Evolutionary conservation across 2,888 invertebrate genomes (phyloP), one percentile per base, ranked within the genome.

Genomic region (Colostygia pectinataria): DNA sequence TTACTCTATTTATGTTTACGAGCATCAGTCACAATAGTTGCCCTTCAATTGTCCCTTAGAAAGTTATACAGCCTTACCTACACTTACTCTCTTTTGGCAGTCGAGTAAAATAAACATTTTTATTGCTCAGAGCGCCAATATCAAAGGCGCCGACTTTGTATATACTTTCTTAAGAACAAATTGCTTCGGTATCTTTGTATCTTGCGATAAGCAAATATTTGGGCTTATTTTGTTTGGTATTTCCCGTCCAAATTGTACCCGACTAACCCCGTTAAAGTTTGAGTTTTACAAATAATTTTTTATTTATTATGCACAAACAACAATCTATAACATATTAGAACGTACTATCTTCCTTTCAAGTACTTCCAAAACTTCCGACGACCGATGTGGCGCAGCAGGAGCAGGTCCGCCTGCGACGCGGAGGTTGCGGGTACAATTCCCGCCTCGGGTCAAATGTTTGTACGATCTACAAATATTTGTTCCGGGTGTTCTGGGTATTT

Each of bases 1-100:
- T 40, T 31, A 23, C 23, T 39, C n/a, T 24, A 40, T 14, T 40
- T 40, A 14, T 40, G 27, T 31, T 27, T 23, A 28, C 8, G 6
- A 18, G 15, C 4, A 31, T 20, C 14, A 4, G 4, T 18, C 6
- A 43, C 51, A 57, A 57, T 49, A 52, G 41, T 48, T 45, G 36
- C 40, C 34, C 12, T 57, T 41, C 56, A 52, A 56, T 25, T 42
- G 44, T 63, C 55, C 49, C 47, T 59, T 72, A 68, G 75, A 78
- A 77, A 74, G 71, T 68, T 71, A 66, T 70, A 75, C 53, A 50
- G 53, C n/a, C n/a, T n/a, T n/a, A n/a, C n/a, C 39, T 28, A 18
- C 15, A 53, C 49, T 65, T 24, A 43, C 38, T 50, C 28, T 50
- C 39, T 29, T 39, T 48, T 44, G 10, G 39, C 18, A 29, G 43